Base-by-base conservation (phyloP, 1,140 invertebrate genomes). In the Diploscapter pachys region DNA sequence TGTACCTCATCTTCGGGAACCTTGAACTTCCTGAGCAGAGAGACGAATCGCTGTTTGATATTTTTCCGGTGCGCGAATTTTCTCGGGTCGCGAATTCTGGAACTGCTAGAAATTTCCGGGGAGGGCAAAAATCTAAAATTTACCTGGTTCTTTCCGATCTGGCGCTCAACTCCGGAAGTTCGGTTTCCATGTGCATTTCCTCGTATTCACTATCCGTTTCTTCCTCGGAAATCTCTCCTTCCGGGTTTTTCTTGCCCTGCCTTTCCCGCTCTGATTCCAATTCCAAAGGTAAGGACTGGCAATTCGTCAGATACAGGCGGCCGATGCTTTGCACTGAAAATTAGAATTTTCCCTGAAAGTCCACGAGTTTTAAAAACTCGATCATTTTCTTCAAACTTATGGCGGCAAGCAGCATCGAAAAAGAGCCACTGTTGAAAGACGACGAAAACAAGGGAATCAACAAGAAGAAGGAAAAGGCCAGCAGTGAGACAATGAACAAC, bases 41-140 rank as follows among this genome's bases (percentile, higher is more conserved):
- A 92, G 67, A 96, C 93, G 85, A 98, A 96, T 87, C 95, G 94
- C 86, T 98, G 94, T 86, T 97, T 98, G 78, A 98, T 89, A 88
- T 98, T 98, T 85, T 94, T 90, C 90, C 95, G 57, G 9, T 59
- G 9, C 9, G 57, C 57, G 9, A 59, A 31, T 59, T 59, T 31
- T 31, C 57, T 59, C 9, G 57, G 31, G 31, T 31, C 9, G 57
- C 9, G 9, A 11, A 31, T 59, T 59, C 9, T 59, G 57, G 9
- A 31, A 11, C 57, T 11, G 31, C 57, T 59, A 59, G 9, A 59
- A 59, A 59, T 59, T 59, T 59, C 1, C 31, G 31, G 31, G 31
- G 31, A 11, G 57, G 31, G 31, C 9, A 59, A 59, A 59, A 59
- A 59, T 11, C 31, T 0, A 11, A 11, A 59, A 11, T 31, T 59